phyloP scores from a whole-genome alignment of 2,797 vertebrate genomes.

The Cyclura pinguis region DNA sequence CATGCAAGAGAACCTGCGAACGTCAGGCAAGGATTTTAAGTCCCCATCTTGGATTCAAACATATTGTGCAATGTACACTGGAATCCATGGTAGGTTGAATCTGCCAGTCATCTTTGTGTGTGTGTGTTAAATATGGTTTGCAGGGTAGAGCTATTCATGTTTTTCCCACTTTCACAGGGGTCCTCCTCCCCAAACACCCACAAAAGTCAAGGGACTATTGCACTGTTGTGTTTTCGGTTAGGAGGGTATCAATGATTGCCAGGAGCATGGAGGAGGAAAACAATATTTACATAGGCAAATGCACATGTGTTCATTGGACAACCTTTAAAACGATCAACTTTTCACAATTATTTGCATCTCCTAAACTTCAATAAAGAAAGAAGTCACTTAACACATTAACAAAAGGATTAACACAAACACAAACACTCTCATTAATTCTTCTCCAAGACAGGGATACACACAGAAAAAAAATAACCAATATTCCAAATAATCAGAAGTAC shows the following conservation, averaged over 20 bases:
- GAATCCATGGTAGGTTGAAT: too few relatives aligned
- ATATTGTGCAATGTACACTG: too few relatives aligned
- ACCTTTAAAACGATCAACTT: slow-evolving; percentile 27
- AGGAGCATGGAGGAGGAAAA: neutral
- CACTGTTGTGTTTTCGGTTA: neutral
- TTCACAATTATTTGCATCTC: slow-evolving; percentile 47
- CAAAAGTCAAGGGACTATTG: neutral
- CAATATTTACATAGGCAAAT: neutral
- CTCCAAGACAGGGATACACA: slow-evolving; percentile 24
- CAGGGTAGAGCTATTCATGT: too few relatives aligned
- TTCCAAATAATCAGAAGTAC: slow-evolving; percentile 36
- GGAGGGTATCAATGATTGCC: neutral
- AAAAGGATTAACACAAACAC: slow-evolving; percentile 11
- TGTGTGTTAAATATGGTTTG: too few relatives aligned
- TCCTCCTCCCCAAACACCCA: too few relatives aligned
- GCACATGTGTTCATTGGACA: slow-evolving; percentile 25
- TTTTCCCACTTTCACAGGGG: too few relatives aligned
- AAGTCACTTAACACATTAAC: neutral
- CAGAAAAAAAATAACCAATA: slow-evolving; percentile 27
- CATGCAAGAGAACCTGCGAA: too few relatives aligned
- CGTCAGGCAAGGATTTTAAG: too few relatives aligned
- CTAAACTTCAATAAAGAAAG: slow-evolving; percentile 27
- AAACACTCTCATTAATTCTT: slow-evolving; percentile 26
- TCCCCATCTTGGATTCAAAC: too few relatives aligned
- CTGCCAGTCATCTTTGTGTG: too few relatives aligned